These are phyloP conservation scores for Hypomesus transpacificus DNA, from an alignment of 2,113 vertebrate species.

Conservation along the genomic window DNA sequence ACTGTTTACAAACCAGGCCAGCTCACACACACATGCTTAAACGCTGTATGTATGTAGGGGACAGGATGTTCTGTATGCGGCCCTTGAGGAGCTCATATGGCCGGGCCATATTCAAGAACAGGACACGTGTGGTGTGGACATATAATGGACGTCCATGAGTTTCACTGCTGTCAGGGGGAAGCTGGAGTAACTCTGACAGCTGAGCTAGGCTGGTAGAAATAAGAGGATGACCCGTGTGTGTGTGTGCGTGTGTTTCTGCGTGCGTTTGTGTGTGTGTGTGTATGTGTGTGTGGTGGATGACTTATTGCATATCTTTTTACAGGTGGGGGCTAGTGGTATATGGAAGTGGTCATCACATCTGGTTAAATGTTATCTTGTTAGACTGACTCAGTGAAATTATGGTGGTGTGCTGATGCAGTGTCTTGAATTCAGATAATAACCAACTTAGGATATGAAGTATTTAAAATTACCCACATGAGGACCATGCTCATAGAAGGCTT, in stretches of 20 bases:
- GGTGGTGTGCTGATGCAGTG: not conserved
- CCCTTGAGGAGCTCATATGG: conserved; percentile 12
- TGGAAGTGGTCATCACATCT: conserved; percentile 15
- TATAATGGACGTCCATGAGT: conserved; percentile 12
- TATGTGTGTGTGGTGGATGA: too few relatives aligned
- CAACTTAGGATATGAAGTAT: not conserved
- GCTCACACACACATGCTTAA: too few relatives aligned
- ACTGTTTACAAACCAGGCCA: conserved; percentile 21
- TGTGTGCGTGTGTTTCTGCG: too few relatives aligned
- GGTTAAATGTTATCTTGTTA: not conserved
- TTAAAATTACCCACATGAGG: too few relatives aligned
- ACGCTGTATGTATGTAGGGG: conserved; percentile 31
- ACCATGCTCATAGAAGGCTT: too few relatives aligned
- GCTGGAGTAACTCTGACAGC: conserved; percentile 24
- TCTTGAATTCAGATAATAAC: not conserved
- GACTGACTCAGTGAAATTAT: not conserved
- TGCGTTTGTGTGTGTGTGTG: too few relatives aligned
- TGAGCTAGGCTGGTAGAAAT: conserved; percentile 24
- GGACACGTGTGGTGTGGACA: too few relatives aligned
- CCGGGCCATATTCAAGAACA: not conserved
- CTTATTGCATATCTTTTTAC: too few relatives aligned
- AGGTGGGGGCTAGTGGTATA: conserved; percentile 17
- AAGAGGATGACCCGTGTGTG: not conserved
- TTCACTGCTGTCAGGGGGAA: conserved; percentile 8
- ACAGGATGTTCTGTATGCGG: conserved; percentile 25